Evolutionary conservation across 2,797 vertebrate species (phyloP), one percentile per base, ranked within the genome.

Genomic region (Sparus aurata): DNA sequence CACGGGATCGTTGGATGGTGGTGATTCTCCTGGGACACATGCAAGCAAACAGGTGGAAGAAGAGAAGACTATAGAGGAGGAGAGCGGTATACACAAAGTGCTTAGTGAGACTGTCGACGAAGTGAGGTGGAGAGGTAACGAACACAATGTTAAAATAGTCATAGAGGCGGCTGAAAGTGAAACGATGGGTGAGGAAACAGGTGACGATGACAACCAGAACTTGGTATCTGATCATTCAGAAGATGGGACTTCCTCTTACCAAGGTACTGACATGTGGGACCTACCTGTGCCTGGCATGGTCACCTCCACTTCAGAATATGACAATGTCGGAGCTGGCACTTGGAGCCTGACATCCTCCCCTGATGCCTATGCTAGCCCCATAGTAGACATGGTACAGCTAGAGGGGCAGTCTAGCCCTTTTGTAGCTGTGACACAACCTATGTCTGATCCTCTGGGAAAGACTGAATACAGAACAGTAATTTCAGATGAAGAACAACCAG

Each of bases 231-330:
- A 82, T 34, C 58, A 52, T 63, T 71, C 75, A 53, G 76, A 89
- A 17, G 66, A 75, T 46, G 79, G 67, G 2, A 41, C 67, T 30
- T 75, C 49, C 15, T 10, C 55, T 13, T 23, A 65, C 34, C 75
- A 80, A 67, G 69, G 65, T 47, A 60, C 49, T 61, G 77, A 90
- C 12, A 50, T 69, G 59, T 87, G 80, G 83, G 86, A 88, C n/a
- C 77, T 93, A 50, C 77, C 93, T 58, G 79, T 91, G 23, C 85
- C 87, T 41, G 55, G 78, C 46, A 95, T 95, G 91, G 92, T 93
- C 64, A 90, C 81, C 6, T 95, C 95, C 18, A 92, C 89, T 45
- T 95, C 95, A 16, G 94, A 95, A 69, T 95, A 95, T 83, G 95
- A 95, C 63, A 95, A 95, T 34, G 23, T 95, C 7, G 92, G 89